phyloP scores from a whole-genome alignment of 2,888 invertebrate genomes.

The Pheosia gnoma region DNA sequence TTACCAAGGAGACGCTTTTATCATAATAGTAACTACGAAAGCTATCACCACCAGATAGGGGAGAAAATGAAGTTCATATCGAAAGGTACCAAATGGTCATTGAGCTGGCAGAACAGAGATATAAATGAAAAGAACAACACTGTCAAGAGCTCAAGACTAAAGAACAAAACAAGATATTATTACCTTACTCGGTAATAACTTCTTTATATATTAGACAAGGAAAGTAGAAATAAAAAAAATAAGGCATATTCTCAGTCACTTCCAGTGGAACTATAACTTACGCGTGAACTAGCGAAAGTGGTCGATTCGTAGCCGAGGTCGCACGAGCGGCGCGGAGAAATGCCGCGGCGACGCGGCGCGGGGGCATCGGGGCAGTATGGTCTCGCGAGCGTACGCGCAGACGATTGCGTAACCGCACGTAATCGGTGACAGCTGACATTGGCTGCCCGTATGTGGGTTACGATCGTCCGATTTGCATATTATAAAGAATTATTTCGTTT shows the following conservation, averaged over 20 bases:
- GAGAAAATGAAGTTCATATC: too few species aligned
- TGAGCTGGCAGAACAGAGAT: too few species aligned
- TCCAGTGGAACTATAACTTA: constrained; percentile 18
- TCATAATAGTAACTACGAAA: too few species aligned
- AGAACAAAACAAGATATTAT: too few species aligned
- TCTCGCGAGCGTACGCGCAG: constrained; percentile 47
- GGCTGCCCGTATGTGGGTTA: constrained; percentile 43
- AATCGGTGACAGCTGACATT: constrained; percentile 56
- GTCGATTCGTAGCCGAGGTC: constrained; percentile 44
- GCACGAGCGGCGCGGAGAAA: constrained; percentile 28
- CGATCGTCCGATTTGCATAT: constrained; percentile 16
- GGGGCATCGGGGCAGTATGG: constrained; percentile 10
- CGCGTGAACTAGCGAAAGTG: constrained; percentile 46
- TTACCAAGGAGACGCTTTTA: too few species aligned
- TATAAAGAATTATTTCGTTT: not conserved
- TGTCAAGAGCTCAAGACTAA: too few species aligned
- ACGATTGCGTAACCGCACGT: constrained; percentile 51
- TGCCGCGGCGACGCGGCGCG: constrained; percentile 18
- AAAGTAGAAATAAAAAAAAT: too few species aligned
- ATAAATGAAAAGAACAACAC: too few species aligned
- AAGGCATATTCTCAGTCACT: constrained; percentile 1
- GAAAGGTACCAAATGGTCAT: too few species aligned
- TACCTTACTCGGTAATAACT: too few species aligned
- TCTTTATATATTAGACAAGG: too few species aligned
- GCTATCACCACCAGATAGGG: too few species aligned